These are phyloP conservation scores for Magallana ariakensis DNA, from an alignment of 1,140 invertebrate species.

Conservation along the genomic window DNA sequence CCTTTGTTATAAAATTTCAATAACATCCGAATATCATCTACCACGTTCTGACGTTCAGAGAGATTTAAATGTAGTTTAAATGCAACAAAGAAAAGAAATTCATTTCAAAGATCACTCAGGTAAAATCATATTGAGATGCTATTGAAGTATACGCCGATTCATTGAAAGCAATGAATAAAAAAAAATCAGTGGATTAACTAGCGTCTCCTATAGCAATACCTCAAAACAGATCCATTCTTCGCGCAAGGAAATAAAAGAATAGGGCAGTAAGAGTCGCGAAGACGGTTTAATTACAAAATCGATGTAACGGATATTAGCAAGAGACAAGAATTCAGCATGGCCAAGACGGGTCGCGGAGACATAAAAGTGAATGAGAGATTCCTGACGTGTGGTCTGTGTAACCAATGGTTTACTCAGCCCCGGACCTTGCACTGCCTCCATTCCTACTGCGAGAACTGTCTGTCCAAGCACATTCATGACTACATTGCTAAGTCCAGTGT, in stretches of 20 bases:
- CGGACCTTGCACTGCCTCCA: slow-evolving; percentile 51
- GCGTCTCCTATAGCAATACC: slow-evolving; percentile 5
- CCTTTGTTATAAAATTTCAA: neutral
- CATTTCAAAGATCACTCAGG: slow-evolving; percentile 14
- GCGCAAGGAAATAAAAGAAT: neutral
- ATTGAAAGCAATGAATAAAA: slow-evolving; percentile 1
- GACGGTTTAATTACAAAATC: neutral
- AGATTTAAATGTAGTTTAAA: slow-evolving; percentile 26
- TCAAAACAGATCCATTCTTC: neutral
- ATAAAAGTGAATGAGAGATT: slow-evolving; percentile 40
- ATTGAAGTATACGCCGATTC: neutral
- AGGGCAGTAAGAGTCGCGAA: neutral
- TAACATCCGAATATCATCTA: neutral
- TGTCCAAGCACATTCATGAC: slow-evolving; percentile 47
- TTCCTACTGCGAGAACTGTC: slow-evolving; percentile 52
- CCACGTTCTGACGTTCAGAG: neutral
- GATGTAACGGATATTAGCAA: slow-evolving; percentile 11
- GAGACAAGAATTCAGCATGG: neutral
- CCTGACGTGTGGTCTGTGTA: slow-evolving; percentile 52
- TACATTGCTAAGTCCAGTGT: slow-evolving; percentile 2
- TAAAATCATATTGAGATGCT: slow-evolving; percentile 26
- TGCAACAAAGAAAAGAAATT: slow-evolving; percentile 15
- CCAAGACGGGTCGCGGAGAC: neutral
- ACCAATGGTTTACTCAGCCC: slow-evolving; percentile 52
- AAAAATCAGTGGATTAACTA: neutral